These are phyloP conservation scores for Xenotilapia leptura DNA, from an alignment of 2,113 vertebrate species.

Conservation along the genomic window DNA sequence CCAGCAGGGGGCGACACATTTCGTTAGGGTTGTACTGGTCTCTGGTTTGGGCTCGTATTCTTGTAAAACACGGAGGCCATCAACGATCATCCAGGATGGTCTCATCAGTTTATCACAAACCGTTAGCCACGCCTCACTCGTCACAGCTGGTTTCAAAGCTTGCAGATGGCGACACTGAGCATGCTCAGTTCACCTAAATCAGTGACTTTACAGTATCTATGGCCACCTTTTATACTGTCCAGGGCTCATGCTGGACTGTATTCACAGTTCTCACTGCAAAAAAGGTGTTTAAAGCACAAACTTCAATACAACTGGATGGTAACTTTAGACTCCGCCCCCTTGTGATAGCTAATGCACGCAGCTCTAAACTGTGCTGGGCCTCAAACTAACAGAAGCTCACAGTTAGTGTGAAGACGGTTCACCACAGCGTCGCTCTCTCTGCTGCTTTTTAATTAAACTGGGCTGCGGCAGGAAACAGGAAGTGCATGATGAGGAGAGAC, in stretches of 20 bases:
- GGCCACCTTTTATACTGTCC: background rate
- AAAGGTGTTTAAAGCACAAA: background rate
- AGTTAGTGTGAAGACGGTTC: background rate
- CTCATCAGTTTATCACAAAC: background rate
- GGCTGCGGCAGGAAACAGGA: conserved; percentile 4
- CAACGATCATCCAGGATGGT: background rate
- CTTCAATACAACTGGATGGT: background rate
- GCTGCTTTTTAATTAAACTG: background rate
- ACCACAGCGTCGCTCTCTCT: rapidly evolving
- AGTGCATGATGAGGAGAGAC: background rate
- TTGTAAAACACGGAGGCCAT: background rate
- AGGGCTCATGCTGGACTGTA: background rate
- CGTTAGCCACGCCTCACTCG: background rate
- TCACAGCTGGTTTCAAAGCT: background rate
- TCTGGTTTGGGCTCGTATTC: background rate
- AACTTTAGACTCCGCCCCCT: background rate
- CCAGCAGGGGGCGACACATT: background rate
- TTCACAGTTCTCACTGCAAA: background rate
- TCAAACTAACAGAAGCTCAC: background rate
- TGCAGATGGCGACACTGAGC: background rate
- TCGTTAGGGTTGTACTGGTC: background rate
- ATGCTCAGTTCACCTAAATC: background rate
- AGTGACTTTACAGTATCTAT: background rate
- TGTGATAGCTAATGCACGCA: background rate
- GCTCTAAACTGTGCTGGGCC: background rate